Evolutionary conservation across 2,888 invertebrate species (phyloP).

Genomic region (Lagria hirta): DNA sequence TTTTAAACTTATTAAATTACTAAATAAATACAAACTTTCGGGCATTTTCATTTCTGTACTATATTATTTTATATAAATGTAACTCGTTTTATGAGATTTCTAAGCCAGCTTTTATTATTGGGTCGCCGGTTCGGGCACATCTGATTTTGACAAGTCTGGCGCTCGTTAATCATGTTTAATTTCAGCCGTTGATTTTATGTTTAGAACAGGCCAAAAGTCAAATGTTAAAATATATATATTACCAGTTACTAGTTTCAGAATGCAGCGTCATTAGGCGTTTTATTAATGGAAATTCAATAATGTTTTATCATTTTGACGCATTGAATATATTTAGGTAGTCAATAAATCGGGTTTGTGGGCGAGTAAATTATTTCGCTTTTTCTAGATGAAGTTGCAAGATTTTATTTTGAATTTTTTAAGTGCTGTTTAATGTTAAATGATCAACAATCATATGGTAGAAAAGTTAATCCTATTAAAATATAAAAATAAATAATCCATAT

Average conservation of each 20-base stretch:
- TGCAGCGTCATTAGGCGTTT: constrained; percentile 20
- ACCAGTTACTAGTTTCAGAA: constrained; percentile 22
- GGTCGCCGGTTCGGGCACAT: constrained; percentile 32
- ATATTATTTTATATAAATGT: background rate
- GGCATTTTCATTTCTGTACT: background rate
- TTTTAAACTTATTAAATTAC: no score
- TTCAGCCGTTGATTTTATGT: constrained; percentile 39
- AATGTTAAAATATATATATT: constrained; percentile 25
- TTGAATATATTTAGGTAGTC: no score
- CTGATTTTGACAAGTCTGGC: constrained; percentile 43
- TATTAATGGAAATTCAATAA: constrained; percentile 22
- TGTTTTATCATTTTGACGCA: no score
- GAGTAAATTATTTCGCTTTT: no score
- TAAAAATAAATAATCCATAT: no score
- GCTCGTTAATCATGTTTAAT: constrained; percentile 46
- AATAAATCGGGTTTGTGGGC: no score
- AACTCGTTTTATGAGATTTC: background rate
- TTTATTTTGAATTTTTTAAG: no score
- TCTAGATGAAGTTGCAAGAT: no score
- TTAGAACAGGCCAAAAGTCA: constrained; percentile 33
- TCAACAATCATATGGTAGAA: no score
- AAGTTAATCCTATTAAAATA: no score
- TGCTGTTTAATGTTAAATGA: no score
- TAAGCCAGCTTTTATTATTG: constrained; percentile 10
- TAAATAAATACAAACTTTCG: no score